Conservation (phyloP, 2,113 vertebrate species). For the Tiliqua scincoides region DNA sequence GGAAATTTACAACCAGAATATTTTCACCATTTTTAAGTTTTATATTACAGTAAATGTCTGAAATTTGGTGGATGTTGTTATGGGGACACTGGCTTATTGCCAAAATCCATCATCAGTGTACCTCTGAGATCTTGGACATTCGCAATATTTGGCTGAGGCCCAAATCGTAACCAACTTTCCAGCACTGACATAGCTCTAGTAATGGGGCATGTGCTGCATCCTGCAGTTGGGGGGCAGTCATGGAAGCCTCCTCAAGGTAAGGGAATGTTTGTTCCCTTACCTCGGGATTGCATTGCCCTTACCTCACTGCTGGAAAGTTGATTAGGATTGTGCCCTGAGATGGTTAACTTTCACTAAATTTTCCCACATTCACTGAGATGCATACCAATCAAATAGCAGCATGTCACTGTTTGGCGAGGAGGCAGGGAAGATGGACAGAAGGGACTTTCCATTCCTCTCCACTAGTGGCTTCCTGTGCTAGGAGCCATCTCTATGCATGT, state of each 20-base stretch:
- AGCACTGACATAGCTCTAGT: no score
- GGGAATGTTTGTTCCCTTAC: no score
- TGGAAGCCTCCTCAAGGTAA: no score
- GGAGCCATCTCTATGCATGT: not conserved
- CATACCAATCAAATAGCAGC: not conserved
- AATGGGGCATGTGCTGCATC: no score
- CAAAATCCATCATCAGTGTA: not conserved
- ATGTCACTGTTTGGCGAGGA: not conserved
- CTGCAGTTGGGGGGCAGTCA: no score
- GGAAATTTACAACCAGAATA: not conserved
- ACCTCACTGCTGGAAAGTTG: no score
- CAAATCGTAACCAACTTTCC: no score
- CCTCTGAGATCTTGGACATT: not conserved
- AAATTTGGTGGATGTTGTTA: not conserved
- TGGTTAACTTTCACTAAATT: not conserved
- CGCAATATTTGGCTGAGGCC: not conserved
- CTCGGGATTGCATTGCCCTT: no score
- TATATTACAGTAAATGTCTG: not conserved
- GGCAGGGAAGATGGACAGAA: not conserved
- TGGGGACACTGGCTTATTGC: not conserved
- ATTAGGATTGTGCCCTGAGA: no score
- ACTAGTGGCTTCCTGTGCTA: not conserved
- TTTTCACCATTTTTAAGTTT: not conserved
- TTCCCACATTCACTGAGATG: not conserved
- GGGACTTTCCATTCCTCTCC: not conserved